Base-by-base conservation (phyloP, 2,888 invertebrate species). In the Drosophila parthenogenetica region DNA sequence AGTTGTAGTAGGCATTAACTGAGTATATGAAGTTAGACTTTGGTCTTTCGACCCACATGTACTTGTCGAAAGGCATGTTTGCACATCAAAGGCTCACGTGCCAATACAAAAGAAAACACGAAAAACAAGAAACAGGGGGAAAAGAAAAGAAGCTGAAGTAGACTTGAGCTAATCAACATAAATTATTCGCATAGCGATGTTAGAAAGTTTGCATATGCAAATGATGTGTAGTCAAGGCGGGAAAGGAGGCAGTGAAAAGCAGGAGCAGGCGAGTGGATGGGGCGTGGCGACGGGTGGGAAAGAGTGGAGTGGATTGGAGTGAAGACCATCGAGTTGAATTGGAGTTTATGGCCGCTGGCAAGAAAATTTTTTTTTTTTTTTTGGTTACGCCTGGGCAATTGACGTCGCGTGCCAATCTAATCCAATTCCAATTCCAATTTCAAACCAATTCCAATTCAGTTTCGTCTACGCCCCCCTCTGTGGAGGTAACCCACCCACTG, bases 331-430 rank as follows among this genome's bases (percentile, higher is more conserved):
- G 32, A 29, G 17, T 45, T 43, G 55, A 17, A n/a, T 37, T 37
- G 25, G 8, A 57, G 45, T 43, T 58, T 46, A 32, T 39, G 32
- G 45, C 58, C 39, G n/a, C 3, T 45, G 29, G 46, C 46, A 43
- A 29, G 8, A 29, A 29, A 25, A 25, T 25, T 51, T n/a, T n/a
- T n/a, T n/a, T n/a, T n/a, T n/a, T n/a, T n/a, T n/a, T n/a, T n/a
- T n/a, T n/a, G n/a, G 79, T 60, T 72, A 82, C 69, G 85, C 76
- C 76, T 85, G 67, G 69, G 68, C 72, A 73, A 73, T 25, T 72
- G 59, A 54, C 87, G 69, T 83, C 79, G 83, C 83, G 87, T 83
- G 83, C 78, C 81, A 60, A 50, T 51, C 61, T 57, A 74, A 68
- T 62, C 67, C 64, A 67, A 77, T 68, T 69, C 49, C 55, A 29